phyloP scores from a whole-genome alignment of 2,888 invertebrate species.

The Hylaea fasciaria region DNA sequence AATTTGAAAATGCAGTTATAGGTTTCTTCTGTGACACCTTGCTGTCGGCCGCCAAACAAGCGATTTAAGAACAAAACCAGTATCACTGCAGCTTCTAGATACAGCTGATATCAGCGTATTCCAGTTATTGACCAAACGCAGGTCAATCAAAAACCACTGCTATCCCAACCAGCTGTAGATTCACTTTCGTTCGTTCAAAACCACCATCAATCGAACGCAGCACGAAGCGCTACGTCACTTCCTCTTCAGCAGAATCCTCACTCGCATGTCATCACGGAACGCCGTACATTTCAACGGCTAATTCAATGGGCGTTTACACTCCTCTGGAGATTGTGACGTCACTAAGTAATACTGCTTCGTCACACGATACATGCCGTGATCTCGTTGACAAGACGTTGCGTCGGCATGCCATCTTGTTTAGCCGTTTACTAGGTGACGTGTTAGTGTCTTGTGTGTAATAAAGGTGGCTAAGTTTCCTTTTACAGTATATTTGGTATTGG shows the following conservation, averaged over 20 bases:
- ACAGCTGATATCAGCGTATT: no score
- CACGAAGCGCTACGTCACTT: constrained; percentile 33
- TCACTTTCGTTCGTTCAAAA: background rate
- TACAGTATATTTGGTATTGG: no score
- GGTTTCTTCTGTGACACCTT: no score
- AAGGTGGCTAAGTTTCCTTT: no score
- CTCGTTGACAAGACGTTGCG: constrained; percentile 32
- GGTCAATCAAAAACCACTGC: background rate
- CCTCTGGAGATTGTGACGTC: constrained; percentile 50
- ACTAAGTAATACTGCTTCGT: constrained; percentile 25
- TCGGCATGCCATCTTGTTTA: constrained; percentile 25
- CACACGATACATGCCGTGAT: constrained; percentile 21
- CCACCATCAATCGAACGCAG: background rate
- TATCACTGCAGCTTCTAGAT: no score
- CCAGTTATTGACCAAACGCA: no score
- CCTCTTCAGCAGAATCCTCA: constrained; percentile 41
- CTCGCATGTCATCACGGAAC: constrained; percentile 66
- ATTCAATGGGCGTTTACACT: constrained; percentile 36
- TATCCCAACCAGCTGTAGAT: background rate
- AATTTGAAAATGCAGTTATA: no score
- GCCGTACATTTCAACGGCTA: constrained; percentile 15
- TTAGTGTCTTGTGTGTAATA: background rate
- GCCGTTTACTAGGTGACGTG: background rate
- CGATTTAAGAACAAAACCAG: no score
- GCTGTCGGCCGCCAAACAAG: no score